Evolutionary conservation across 2,113 vertebrate species (phyloP).

Genomic region (Calyptomena viridis): DNA sequence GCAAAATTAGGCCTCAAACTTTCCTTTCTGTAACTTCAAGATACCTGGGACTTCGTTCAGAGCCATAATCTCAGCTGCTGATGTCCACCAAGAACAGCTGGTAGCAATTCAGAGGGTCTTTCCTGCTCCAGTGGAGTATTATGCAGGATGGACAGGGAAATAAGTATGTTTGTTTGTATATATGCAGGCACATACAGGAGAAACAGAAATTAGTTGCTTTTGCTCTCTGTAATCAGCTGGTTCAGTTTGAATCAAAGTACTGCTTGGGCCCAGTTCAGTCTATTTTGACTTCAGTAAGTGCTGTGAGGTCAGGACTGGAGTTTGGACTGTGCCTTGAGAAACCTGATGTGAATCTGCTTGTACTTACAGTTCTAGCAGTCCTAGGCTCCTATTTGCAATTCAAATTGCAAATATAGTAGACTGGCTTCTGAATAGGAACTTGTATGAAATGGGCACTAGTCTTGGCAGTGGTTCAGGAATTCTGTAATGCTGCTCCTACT

Average conservation of each 20-base stretch:
- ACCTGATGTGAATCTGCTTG: neutral
- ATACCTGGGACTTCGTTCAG: neutral
- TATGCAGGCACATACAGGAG: neutral
- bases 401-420: neutral
- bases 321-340: neutral
- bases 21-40: neutral
- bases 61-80: neutral
- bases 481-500: conserved; percentile 4
- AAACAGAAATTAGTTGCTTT: neutral
- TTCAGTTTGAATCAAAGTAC: neutral
- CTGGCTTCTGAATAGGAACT: conserved; percentile 31
- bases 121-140: neutral
- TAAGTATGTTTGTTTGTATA: neutral
- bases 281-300: neutral
- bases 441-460: conserved; percentile 11
- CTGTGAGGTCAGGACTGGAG: neutral
- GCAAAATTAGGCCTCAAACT: neutral
- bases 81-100: neutral
- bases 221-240: neutral
- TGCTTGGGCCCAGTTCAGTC: neutral
- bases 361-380: neutral
- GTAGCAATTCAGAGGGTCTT: neutral
- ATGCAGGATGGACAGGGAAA: neutral
- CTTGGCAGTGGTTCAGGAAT: conserved; percentile 37
- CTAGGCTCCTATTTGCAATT: neutral